These are phyloP conservation scores for Neopelma chrysocephalum DNA, from an alignment of 2,797 vertebrate species.

Conservation along the genomic window DNA sequence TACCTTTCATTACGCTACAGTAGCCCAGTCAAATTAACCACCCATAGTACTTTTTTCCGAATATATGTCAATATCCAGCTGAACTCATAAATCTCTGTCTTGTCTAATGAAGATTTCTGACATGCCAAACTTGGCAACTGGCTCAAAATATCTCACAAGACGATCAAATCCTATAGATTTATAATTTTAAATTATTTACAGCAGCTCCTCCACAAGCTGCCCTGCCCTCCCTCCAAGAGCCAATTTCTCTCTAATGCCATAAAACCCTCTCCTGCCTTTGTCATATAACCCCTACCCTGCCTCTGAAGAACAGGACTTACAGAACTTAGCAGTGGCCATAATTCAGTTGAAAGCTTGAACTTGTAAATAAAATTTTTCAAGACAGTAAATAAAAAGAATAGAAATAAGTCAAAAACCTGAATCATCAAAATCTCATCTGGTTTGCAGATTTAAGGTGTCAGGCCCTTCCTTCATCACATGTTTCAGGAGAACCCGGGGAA, in stretches of 20 bases:
- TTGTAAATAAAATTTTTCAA: background rate
- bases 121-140: background rate
- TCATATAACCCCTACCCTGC: background rate
- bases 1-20: background rate
- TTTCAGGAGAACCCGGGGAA: background rate
- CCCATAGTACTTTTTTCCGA: background rate
- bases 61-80: background rate
- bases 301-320: background rate
- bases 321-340: background rate
- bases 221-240: background rate
- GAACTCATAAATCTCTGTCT: constrained; percentile 4
- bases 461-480: background rate
- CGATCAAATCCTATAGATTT: background rate
- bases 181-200: background rate
- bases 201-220: background rate
- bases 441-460: background rate
- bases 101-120: constrained; percentile 18
- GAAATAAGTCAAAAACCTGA: background rate
- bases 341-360: background rate
- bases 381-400: background rate
- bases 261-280: background rate
- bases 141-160: background rate
- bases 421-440: background rate
- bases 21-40: background rate
- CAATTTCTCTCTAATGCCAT: background rate